These are phyloP conservation scores for Fragum whitleyi DNA, from an alignment of 2,888 invertebrate species.

Conservation along the genomic window DNA sequence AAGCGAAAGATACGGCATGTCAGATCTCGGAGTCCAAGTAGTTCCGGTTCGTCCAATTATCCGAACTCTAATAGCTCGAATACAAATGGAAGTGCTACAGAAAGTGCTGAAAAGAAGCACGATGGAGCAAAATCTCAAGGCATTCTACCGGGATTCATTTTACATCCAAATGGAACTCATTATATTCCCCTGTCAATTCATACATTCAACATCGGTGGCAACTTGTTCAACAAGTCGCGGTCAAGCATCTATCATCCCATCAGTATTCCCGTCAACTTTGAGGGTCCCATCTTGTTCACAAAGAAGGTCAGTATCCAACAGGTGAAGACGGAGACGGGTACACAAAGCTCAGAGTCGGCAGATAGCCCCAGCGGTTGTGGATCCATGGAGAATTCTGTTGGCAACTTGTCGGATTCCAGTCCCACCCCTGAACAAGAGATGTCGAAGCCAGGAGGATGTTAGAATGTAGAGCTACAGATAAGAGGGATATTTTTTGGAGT, in stretches of 20 bases:
- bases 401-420: slow-evolving; percentile 11
- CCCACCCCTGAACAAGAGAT: slow-evolving; percentile 17
- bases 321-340: not conserved
- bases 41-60: slow-evolving; percentile 66
- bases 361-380: slow-evolving; percentile 25
- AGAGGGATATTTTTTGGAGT: too few species aligned
- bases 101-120: slow-evolving; percentile 16
- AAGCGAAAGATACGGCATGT: slow-evolving; percentile 62
- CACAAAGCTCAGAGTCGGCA: slow-evolving; percentile 2
- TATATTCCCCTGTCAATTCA: slow-evolving; percentile 91
- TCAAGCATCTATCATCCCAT: slow-evolving; percentile 80
- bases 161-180: slow-evolving; percentile 94
- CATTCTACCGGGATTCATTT: slow-evolving; percentile 92
- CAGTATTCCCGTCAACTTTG: slow-evolving; percentile 82
- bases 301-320: slow-evolving; percentile 38
- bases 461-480: not conserved
- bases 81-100: slow-evolving; percentile 45
- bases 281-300: slow-evolving; percentile 71
- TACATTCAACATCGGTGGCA: slow-evolving; percentile 85
- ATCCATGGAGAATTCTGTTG: slow-evolving; percentile 16
- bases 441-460: not conserved
- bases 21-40: slow-evolving; percentile 48
- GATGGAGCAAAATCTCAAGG: slow-evolving; percentile 51
- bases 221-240: slow-evolving; percentile 55
- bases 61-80: slow-evolving; percentile 68